Base-by-base conservation (phyloP, 2,113 vertebrate genomes). In the Siniperca knerii region DNA sequence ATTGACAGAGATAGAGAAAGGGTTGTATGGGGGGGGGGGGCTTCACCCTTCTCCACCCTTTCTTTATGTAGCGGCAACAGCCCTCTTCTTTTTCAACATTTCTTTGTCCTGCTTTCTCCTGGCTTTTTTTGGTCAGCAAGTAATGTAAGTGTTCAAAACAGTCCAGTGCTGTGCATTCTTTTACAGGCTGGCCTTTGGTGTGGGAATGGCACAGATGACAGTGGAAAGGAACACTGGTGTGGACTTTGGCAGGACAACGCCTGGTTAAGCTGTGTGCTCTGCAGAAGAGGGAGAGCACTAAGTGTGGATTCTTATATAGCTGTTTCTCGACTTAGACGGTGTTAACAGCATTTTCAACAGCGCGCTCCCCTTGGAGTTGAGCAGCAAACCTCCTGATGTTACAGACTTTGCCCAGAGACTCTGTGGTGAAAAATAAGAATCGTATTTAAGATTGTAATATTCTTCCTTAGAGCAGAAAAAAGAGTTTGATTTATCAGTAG, bases 161-260 rank as follows among this genome's bases (percentile, higher is more conserved):
- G 82, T 73, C 95, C 95, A 95, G 91, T 96, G 96, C 95, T 93
- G 95, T 94, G 96, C 94, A 96, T 96, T 97, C 95, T 96, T 87
- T 94, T 94, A 94, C 96, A 97, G 95, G 95, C 96, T 96, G 96
- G 94, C 95, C 96, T 97, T 96, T 97, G 96, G 97, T 97, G 95
- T 97, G 97, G 96, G 97, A 97, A 96, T 83, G 94, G 95, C 96
- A 95, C 97, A 98, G 97, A 97, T 98, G 98, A 99, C 97, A 96
- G 96, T 95, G 96, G 96, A 97, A 97, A 96, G 90, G 96, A 96
- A 97, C 87, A 90, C 83, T 95, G 95, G 95, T 97, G 96, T 97
- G 95, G 96, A 97, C 97, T 96, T 97, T 98, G 97, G 97, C 97
- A 97, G 95, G 95, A 95, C 76, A 80, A 35, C 13, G 64, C 44